phyloP scores from a whole-genome alignment of 1,140 invertebrate species.

The Maconellicoccus hirsutus region DNA sequence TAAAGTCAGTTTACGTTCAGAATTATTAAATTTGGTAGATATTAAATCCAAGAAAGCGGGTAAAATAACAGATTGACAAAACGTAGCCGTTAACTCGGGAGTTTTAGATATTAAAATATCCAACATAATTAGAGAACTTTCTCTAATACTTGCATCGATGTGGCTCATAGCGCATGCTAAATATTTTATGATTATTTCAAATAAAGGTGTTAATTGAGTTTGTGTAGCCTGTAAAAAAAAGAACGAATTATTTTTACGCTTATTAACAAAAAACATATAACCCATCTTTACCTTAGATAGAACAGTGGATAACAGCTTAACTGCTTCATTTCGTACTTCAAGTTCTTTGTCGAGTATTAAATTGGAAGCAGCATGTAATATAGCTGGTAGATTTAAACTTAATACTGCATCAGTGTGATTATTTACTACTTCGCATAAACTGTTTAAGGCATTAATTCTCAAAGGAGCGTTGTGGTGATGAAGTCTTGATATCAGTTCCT shows the following conservation, averaged over 20 bases:
- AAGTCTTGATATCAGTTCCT: slow-evolving; percentile 60
- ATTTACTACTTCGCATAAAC: not conserved
- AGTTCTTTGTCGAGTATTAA: not conserved
- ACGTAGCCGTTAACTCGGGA: slow-evolving; percentile 45
- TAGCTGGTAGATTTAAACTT: not conserved
- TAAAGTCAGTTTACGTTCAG: slow-evolving; percentile 47
- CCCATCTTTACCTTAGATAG: not conserved
- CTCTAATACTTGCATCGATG: slow-evolving; percentile 61
- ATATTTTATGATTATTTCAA: slow-evolving; percentile 59
- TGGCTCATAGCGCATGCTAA: slow-evolving; percentile 77
- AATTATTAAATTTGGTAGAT: slow-evolving; percentile 49
- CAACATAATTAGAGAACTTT: slow-evolving; percentile 66
- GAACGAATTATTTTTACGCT: not conserved
- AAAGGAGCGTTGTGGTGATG: slow-evolving; percentile 54
- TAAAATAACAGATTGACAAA: slow-evolving; percentile 47
- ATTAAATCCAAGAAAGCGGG: slow-evolving; percentile 69
- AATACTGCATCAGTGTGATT: not conserved
- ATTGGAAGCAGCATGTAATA: not conserved
- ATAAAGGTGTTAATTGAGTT: slow-evolving; percentile 49
- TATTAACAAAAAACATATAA: too few species aligned
- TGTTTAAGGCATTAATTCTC: not conserved
- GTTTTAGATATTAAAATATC: slow-evolving; percentile 52
- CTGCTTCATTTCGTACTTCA: not conserved
- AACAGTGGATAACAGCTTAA: not conserved
- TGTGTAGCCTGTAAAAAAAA: not conserved